Conservation (phyloP, 2,888 invertebrate species). For the Pachymerium ferrugineum region DNA sequence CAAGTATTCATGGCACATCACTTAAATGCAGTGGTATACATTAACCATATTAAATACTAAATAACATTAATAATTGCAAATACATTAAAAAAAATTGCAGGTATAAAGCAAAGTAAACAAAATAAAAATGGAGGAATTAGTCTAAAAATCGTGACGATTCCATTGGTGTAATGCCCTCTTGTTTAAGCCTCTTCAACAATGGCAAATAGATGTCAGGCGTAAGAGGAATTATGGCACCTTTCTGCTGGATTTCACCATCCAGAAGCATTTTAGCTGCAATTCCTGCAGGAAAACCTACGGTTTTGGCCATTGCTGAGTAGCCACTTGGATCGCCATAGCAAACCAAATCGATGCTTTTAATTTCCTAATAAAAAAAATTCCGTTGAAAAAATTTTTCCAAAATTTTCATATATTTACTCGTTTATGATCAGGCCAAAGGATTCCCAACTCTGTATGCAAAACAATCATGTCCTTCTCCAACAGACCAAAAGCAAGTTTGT, state of each 20-base stretch:
- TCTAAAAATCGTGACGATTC: constrained; percentile 47
- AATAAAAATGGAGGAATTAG: too few species aligned
- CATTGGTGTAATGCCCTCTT: constrained; percentile 71
- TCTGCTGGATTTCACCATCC: constrained; percentile 90
- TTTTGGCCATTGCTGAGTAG: constrained; percentile 94
- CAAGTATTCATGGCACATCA: too few species aligned
- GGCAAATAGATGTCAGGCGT: constrained; percentile 88
- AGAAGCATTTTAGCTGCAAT: constrained; percentile 97
- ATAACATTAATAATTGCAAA: too few species aligned
- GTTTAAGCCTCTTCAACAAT: constrained; percentile 74
- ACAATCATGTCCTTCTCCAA: constrained; percentile 66
- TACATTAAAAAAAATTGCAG: too few species aligned
- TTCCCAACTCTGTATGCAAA: constrained; percentile 85
- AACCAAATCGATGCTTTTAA: constrained; percentile 60
- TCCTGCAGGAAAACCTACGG: constrained; percentile 87
- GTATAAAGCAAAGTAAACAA: too few species aligned
- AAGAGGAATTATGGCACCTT: constrained; percentile 88
- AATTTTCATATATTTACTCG: constrained; percentile 34
- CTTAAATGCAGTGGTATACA: too few species aligned
- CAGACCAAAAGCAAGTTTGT: constrained; percentile 69
- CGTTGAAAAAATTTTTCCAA: neutral
- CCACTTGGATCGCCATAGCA: constrained; percentile 56
- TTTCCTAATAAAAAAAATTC: constrained; percentile 56
- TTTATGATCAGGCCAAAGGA: constrained; percentile 74
- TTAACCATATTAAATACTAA: too few species aligned